Evolutionary conservation across 2,113 vertebrate genomes (phyloP), one percentile per base, ranked within the genome.

Genomic region (Labeo catla): DNA sequence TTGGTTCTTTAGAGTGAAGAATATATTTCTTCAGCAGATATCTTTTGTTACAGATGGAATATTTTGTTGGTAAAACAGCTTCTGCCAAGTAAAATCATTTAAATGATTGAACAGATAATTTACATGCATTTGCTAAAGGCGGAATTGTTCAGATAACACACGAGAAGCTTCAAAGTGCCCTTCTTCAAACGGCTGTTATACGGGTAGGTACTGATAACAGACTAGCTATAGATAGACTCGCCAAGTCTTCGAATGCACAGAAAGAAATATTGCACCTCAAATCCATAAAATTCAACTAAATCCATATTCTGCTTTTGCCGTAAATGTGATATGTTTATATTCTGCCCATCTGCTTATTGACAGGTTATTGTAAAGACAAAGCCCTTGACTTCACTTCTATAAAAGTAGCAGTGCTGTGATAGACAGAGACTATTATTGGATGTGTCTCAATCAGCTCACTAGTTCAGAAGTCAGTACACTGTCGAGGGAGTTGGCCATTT

Each of bases 41-140:
- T 23, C 11, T 74, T 74, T 49, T 12, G 72, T 74, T 74, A 74
- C 11, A 74, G 43, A 23, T 21, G 12, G 13, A 77, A 34, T 52
- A 52, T 52, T 34, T 36, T 78, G 76, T 36, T 78, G n/a, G 28
- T 76, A 39, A 57, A 57, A 57, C 28, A 78, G 50, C 28, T 78
- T 57, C 52, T 57, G 76, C 52, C 76, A 57, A 54, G 10, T 57
- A 0, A 21, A 78, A 54, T 16, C 76, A 57, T 78, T 34, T 78
- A 36, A 57, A 57, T 3, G 23, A 78, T 16, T 52, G 49, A 52
- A 76, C 49, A 34, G 49, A 34, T 76, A n/a, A 78, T 57, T 59
- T 59, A 36, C 49, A 52, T 54, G 13, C 49, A 52, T 77, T 77
- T 77, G 49, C 74, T 77, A 8, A 16, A 45, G 68, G 68, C 36